phyloP scores from a whole-genome alignment of 2,888 invertebrate species.

The Autographa pulchrina region DNA sequence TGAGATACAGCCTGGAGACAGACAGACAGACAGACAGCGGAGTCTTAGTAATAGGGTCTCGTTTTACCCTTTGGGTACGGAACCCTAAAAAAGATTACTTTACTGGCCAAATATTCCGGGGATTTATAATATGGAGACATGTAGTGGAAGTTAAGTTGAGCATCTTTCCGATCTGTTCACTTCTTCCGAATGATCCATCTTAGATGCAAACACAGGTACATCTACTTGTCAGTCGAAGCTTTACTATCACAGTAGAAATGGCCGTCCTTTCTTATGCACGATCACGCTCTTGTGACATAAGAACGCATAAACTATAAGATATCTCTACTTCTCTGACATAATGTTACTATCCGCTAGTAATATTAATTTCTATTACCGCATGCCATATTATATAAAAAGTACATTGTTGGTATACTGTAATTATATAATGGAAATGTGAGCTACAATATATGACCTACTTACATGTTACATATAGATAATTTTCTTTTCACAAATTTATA shows the following conservation, averaged over 20 bases:
- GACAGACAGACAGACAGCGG: too few species aligned
- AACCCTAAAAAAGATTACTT: too few species aligned
- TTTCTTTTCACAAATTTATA: not conserved
- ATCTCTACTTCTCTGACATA: slow-evolving; percentile 55
- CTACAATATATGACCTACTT: not conserved
- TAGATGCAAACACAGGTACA: not conserved
- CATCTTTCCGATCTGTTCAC: not conserved
- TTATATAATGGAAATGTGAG: slow-evolving; percentile 38
- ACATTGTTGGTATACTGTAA: slow-evolving; percentile 39
- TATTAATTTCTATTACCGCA: slow-evolving; percentile 59
- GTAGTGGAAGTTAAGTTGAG: not conserved
- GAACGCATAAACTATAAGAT: slow-evolving; percentile 37
- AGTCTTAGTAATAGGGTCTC: too few species aligned
- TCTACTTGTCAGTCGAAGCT: slow-evolving; percentile 5
- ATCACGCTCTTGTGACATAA: slow-evolving; percentile 43
- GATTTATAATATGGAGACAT: too few species aligned
- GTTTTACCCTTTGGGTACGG: too few species aligned
- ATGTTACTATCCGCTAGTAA: slow-evolving; percentile 51
- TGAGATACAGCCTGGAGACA: too few species aligned
- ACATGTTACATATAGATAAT: not conserved
- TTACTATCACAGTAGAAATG: slow-evolving; percentile 21
- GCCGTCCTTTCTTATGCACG: slow-evolving; percentile 42
- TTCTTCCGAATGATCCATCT: not conserved
- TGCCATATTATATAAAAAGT: slow-evolving; percentile 55
- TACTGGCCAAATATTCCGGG: too few species aligned